phyloP scores from a whole-genome alignment of 1,140 invertebrate genomes.

The Plectrocnemia conspersa region DNA sequence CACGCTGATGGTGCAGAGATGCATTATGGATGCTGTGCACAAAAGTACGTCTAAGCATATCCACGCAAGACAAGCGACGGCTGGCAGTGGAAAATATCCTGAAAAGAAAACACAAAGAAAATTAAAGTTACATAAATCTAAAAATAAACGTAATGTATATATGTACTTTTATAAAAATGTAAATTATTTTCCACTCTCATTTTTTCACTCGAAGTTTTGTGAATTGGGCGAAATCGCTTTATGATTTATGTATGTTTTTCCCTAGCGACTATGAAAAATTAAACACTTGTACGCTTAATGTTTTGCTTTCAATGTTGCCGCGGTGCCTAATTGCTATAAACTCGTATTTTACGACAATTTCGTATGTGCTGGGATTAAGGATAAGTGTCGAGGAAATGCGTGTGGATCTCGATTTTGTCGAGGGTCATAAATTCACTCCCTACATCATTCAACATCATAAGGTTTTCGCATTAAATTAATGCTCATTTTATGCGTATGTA shows the following conservation, averaged over 20 bases:
- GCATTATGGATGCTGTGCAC: slow-evolving; percentile 93
- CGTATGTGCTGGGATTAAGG: not conserved
- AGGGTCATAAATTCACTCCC: slow-evolving; percentile 2
- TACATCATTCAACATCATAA: slow-evolving; percentile 10
- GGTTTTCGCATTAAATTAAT: not conserved
- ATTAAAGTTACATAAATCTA: too few relatives aligned
- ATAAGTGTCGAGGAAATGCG: not conserved
- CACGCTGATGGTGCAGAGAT: slow-evolving; percentile 91
- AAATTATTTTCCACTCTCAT: too few relatives aligned
- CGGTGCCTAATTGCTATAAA: too few relatives aligned
- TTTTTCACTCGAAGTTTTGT: too few relatives aligned
- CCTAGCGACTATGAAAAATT: too few relatives aligned
- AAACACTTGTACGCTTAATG: too few relatives aligned
- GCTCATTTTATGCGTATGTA: not conserved
- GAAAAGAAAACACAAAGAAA: slow-evolving; percentile 44
- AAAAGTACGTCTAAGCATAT: slow-evolving; percentile 90
- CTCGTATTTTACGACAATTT: slow-evolving; percentile 9
- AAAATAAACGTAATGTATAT: too few relatives aligned
- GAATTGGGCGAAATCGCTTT: too few relatives aligned
- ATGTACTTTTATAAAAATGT: too few relatives aligned
- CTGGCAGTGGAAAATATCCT: slow-evolving; percentile 78
- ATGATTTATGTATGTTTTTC: too few relatives aligned
- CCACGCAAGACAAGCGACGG: slow-evolving; percentile 80
- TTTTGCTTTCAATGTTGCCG: too few relatives aligned
- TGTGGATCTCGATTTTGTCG: slow-evolving; percentile 2